These are phyloP conservation scores for Cephonodes hylas DNA, from an alignment of 2,888 invertebrate species.

Conservation along the genomic window DNA sequence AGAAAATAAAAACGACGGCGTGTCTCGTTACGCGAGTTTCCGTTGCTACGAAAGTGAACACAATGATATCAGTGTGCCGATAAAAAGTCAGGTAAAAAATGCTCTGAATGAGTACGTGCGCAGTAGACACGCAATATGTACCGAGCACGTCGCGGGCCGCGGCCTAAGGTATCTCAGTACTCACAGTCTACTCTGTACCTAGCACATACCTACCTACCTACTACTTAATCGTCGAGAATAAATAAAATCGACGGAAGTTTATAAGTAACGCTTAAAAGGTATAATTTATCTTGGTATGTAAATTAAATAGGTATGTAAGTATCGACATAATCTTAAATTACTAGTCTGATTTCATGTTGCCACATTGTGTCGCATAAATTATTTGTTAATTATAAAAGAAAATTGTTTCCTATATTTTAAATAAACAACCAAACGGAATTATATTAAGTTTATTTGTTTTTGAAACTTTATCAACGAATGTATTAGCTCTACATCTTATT, in stretches of 20 bases:
- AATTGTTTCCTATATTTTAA: constrained; percentile 13
- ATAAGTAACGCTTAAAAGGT: constrained; percentile 38
- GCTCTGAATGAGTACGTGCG: constrained; percentile 64
- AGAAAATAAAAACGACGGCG: constrained; percentile 65
- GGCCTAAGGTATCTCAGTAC: background rate
- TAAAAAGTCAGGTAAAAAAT: constrained; percentile 70
- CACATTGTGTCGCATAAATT: constrained; percentile 6
- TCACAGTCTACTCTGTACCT: background rate
- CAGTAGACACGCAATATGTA: constrained; percentile 50
- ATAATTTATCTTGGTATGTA: constrained; percentile 44
- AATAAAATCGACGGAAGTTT: constrained; percentile 52
- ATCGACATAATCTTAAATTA: constrained; percentile 14
- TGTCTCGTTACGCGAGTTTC: constrained; percentile 75
- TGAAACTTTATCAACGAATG: background rate
- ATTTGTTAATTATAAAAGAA: constrained; percentile 13
- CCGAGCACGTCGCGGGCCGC: background rate
- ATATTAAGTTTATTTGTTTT: constrained; percentile 15
- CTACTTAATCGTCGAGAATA: constrained; percentile 46
- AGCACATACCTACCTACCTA: constrained; percentile 15
- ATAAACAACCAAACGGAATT: constrained; percentile 11
- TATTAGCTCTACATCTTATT: background rate
- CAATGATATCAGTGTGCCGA: constrained; percentile 69
- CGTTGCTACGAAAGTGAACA: constrained; percentile 78
- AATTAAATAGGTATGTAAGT: constrained; percentile 36
- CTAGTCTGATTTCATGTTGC: constrained; percentile 6